phyloP scores from a whole-genome alignment of 2,113 vertebrate species.

The Tyrannus savana region DNA sequence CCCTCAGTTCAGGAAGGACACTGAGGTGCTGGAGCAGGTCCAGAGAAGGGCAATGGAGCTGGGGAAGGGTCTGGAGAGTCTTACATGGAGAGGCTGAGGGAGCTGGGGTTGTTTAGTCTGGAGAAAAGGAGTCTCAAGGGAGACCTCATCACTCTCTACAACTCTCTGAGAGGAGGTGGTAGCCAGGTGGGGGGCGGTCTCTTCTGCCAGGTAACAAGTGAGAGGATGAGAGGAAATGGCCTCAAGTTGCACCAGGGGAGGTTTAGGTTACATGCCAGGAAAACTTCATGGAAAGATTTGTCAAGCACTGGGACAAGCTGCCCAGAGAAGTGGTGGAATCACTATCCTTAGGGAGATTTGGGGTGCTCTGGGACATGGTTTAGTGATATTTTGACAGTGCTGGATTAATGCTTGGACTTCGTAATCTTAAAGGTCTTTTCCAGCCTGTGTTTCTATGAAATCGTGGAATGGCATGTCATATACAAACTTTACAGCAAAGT shows the following conservation, averaged over 20 bases:
- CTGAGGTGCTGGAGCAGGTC: neutral
- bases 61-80: neutral
- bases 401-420: neutral
- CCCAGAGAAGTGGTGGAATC: neutral
- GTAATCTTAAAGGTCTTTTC: neutral
- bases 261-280: neutral
- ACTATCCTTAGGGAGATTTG: neutral
- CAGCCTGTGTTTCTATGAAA: neutral
- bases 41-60: neutral
- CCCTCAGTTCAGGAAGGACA: neutral
- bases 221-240: neutral
- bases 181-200: too few species aligned
- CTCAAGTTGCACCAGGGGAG: neutral
- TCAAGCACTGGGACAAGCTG: neutral
- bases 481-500: neutral
- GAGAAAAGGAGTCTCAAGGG: neutral
- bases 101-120: neutral
- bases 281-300: neutral
- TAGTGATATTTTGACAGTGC: neutral
- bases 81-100: neutral
- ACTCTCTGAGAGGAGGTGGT: neutral
- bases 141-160: neutral
- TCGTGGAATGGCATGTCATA: fast-evolving
- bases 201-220: neutral
- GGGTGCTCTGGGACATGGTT: neutral